These are phyloP conservation scores for Triplophysa yarkandensis DNA, from an alignment of 2,797 vertebrate species.

Conservation along the genomic window DNA sequence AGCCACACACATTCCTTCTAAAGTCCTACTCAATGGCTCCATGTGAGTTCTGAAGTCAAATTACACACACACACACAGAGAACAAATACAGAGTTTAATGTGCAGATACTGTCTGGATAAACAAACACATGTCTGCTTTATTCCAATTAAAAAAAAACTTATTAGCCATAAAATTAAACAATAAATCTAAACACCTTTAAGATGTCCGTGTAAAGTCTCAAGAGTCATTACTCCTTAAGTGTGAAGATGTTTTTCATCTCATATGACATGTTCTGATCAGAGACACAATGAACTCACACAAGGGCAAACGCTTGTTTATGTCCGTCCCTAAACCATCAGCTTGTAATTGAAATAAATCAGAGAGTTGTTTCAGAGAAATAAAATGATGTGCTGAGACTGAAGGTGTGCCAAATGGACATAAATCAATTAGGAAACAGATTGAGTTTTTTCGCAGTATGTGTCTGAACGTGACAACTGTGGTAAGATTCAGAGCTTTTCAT, in stretches of 20 bases:
- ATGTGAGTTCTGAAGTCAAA: neutral
- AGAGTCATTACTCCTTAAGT: too few relatives aligned
- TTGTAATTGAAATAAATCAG: slow-evolving; percentile 74
- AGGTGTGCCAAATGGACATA: slow-evolving; percentile 72
- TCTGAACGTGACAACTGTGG: slow-evolving; percentile 66
- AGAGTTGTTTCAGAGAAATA: slow-evolving; percentile 72
- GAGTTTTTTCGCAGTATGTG: slow-evolving; percentile 69
- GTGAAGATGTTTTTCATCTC: neutral
- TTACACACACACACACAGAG: neutral
- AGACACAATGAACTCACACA: slow-evolving; percentile 3
- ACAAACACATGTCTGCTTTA: neutral
- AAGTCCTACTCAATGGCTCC: slow-evolving; percentile 2
- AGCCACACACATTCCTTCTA: neutral
- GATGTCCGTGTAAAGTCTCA: neutral
- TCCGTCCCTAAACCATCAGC: slow-evolving; percentile 65
- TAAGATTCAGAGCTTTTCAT: slow-evolving; percentile 64
- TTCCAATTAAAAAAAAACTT: neutral
- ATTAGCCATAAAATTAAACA: neutral
- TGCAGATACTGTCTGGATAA: neutral
- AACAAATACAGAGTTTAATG: neutral
- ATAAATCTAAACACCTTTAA: neutral
- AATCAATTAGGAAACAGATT: slow-evolving; percentile 76
- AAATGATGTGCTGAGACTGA: slow-evolving; percentile 74
- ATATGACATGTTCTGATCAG: neutral
- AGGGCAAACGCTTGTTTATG: slow-evolving; percentile 61